These are phyloP conservation scores for Ochlodes sylvanus DNA, from an alignment of 2,888 invertebrate genomes.

Conservation along the genomic window DNA sequence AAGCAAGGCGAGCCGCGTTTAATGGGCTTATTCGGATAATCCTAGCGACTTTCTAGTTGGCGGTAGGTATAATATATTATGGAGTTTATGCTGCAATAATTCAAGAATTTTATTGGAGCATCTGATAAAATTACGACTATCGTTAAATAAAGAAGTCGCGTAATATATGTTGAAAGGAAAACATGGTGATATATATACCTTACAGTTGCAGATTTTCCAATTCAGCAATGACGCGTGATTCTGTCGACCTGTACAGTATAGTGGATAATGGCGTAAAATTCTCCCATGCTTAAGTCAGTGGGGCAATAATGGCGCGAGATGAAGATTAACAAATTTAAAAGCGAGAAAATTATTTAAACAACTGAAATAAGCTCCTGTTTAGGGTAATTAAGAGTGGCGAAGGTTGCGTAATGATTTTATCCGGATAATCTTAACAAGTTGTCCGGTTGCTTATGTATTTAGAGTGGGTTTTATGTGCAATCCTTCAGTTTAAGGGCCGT, in stretches of 20 bases:
- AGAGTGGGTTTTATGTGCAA: not conserved
- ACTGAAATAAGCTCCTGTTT: not conserved
- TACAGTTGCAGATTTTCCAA: no score
- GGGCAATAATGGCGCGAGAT: no score
- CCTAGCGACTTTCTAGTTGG: constrained; percentile 14
- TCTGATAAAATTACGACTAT: not conserved
- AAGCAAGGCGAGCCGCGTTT: constrained; percentile 1
- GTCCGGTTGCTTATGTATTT: constrained; percentile 40
- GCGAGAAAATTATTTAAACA: constrained; percentile 7
- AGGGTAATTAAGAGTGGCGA: constrained; percentile 45
- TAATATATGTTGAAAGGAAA: not conserved
- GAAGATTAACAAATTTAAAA: no score
- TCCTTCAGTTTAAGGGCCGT: not conserved
- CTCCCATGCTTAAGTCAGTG: no score
- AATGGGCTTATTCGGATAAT: constrained; percentile 15
- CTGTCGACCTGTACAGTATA: no score
- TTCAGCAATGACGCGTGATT: no score
- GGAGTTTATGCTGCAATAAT: constrained; percentile 2
- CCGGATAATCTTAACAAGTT: constrained; percentile 72
- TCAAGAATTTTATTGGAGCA: not conserved
- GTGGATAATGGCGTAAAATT: no score
- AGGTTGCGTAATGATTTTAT: constrained; percentile 64
- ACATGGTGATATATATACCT: no score
- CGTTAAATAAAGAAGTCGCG: constrained; percentile 4
- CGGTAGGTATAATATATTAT: not conserved